phyloP scores from a whole-genome alignment of 1,140 invertebrate genomes.

The Laodelphax striatellus region DNA sequence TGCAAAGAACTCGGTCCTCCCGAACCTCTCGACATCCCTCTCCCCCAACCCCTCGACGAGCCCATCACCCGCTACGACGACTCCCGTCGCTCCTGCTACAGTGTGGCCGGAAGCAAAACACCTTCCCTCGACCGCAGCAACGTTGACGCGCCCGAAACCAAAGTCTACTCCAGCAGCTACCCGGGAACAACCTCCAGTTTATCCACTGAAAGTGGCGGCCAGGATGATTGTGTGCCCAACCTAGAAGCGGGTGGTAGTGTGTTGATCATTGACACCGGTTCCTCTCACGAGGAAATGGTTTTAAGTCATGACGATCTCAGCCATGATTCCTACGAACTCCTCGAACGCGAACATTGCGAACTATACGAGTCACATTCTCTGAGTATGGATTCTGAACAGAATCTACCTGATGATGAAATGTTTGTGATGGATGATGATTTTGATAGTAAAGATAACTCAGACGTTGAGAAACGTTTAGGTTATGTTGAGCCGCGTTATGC shows the following conservation, averaged over 20 bases:
- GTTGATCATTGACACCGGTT: slow-evolving; percentile 22
- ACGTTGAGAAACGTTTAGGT: slow-evolving; percentile 25
- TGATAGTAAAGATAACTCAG: slow-evolving; percentile 17
- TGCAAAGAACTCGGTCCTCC: slow-evolving; percentile 35
- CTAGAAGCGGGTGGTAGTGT: slow-evolving; percentile 25
- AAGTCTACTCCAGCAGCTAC: slow-evolving; percentile 72
- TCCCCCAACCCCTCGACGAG: slow-evolving; percentile 48
- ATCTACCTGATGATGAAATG: slow-evolving; percentile 52
- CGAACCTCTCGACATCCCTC: slow-evolving; percentile 15
- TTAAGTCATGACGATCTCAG: slow-evolving; percentile 72
- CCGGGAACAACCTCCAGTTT: slow-evolving; percentile 56
- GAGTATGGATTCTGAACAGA: slow-evolving; percentile 53
- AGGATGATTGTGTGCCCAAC: slow-evolving; percentile 40
- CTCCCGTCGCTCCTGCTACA: slow-evolving; percentile 18
- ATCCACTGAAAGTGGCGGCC: slow-evolving; percentile 46
- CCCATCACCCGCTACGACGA: slow-evolving; percentile 66
- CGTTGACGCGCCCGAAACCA: slow-evolving; percentile 32
- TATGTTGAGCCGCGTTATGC: slow-evolving; percentile 24
- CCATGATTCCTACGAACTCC: slow-evolving; percentile 76
- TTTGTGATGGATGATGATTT: slow-evolving; percentile 47
- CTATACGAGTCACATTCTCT: slow-evolving; percentile 24
- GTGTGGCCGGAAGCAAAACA: slow-evolving; percentile 22
- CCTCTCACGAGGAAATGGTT: slow-evolving; percentile 28
- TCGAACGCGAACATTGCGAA: slow-evolving; percentile 40
- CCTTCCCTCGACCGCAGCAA: slow-evolving; percentile 22